These are phyloP conservation scores for Cyrtodaria siliqua DNA, from an alignment of 2,888 invertebrate genomes.

Conservation along the genomic window DNA sequence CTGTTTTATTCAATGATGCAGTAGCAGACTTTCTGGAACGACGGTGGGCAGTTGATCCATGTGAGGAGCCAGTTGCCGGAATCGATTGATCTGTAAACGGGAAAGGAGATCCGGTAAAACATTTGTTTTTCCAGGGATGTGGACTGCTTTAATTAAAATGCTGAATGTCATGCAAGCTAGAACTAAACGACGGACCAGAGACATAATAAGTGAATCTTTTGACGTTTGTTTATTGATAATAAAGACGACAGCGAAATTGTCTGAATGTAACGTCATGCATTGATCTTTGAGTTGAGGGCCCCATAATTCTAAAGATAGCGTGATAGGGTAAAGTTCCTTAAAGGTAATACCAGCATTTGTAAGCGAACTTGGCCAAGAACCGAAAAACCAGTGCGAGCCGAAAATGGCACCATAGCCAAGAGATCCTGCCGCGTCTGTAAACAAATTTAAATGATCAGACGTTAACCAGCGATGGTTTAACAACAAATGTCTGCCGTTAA, in stretches of 20 bases:
- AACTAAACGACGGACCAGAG: conserved; percentile 21
- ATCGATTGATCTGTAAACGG: too few species aligned
- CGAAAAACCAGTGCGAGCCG: conserved; percentile 29
- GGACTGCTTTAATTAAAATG: too few species aligned
- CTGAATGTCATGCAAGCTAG: too few species aligned
- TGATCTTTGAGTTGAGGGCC: not conserved
- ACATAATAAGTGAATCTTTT: conserved; percentile 15
- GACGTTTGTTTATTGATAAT: conserved; percentile 23
- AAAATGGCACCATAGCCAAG: conserved; percentile 10
- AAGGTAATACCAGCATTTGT: conserved; percentile 18
- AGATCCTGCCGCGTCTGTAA: too few species aligned
- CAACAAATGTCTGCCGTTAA: not conserved
- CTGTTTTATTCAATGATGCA: too few species aligned
- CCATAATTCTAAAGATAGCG: conserved; percentile 19
- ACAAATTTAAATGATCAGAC: conserved; percentile 4
- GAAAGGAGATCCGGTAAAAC: too few species aligned
- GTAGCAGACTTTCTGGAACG: too few species aligned
- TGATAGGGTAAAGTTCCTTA: conserved; percentile 30
- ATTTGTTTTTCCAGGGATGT: too few species aligned
- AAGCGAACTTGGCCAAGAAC: conserved; percentile 9
- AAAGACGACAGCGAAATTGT: conserved; percentile 12
- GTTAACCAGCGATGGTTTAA: conserved; percentile 7
- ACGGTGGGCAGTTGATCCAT: too few species aligned
- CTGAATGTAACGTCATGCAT: conserved; percentile 17
- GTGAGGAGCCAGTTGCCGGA: too few species aligned